phyloP scores from a whole-genome alignment of 2,888 invertebrate species.

The Drosophila hawaiiensis region DNA sequence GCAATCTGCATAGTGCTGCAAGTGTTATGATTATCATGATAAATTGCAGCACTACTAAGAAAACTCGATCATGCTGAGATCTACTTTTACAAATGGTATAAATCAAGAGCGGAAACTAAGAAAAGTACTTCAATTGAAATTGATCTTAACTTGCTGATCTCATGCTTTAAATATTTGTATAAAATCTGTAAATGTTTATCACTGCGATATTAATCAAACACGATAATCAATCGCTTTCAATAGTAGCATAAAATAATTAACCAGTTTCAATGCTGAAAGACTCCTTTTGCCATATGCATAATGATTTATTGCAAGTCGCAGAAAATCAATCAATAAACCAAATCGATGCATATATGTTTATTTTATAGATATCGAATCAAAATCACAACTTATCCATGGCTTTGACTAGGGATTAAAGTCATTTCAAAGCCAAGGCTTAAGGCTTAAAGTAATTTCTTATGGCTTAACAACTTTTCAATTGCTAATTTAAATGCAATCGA shows the following conservation, averaged over 20 bases:
- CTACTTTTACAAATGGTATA: background rate
- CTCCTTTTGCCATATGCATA: background rate
- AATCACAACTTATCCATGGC: background rate
- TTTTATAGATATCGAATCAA: background rate
- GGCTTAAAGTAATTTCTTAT: background rate
- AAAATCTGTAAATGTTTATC: background rate
- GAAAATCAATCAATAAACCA: background rate
- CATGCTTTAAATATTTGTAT: background rate
- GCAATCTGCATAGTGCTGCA: constrained; percentile 25
- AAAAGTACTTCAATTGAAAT: background rate
- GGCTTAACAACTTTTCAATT: constrained; percentile 6
- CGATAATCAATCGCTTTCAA: background rate
- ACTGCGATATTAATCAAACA: background rate
- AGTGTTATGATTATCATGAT: constrained; percentile 25
- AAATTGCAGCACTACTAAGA: constrained; percentile 19
- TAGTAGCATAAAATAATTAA: background rate
- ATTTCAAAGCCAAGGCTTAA: background rate
- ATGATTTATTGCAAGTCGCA: background rate
- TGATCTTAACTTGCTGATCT: background rate
- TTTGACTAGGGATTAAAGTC: background rate
- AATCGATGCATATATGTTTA: background rate
- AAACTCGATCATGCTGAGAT: background rate
- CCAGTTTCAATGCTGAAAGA: background rate
- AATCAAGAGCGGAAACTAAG: constrained; percentile 4
- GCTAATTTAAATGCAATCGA: constrained; percentile 25